These are phyloP conservation scores for Alosa alosa DNA, from an alignment of 2,113 vertebrate species.

Conservation along the genomic window DNA sequence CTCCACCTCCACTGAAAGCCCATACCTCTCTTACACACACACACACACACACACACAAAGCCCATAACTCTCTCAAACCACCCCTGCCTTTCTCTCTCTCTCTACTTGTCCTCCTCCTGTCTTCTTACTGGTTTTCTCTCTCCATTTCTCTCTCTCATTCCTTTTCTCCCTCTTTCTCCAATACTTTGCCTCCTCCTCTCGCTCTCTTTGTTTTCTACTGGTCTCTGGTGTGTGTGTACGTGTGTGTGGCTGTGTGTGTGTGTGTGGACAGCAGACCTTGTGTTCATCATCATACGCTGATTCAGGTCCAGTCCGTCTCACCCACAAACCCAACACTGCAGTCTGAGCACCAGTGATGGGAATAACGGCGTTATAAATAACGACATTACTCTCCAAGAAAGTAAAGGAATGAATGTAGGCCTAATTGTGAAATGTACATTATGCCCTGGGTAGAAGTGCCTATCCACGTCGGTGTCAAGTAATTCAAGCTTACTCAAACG, in stretches of 20 bases:
- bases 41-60: too few species aligned
- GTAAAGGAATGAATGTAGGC: too few species aligned
- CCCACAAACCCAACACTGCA: not conserved
- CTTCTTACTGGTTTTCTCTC: not conserved
- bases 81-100: not conserved
- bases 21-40: too few species aligned
- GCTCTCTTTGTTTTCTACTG: not conserved
- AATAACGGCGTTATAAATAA: too few species aligned
- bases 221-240: not conserved
- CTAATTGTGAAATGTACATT: too few species aligned
- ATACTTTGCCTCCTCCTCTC: not conserved
- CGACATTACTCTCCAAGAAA: too few species aligned
- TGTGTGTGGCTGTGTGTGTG: not conserved
- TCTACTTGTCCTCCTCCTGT: not conserved
- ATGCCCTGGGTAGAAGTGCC: too few species aligned
- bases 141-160: not conserved
- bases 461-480: too few species aligned
- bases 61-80: not conserved
- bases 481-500: too few species aligned
- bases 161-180: not conserved
- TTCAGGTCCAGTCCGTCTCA: not conserved
- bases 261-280: slow-evolving; percentile 43
- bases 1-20: not conserved
- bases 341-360: too few species aligned
- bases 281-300: not conserved